These are phyloP conservation scores for Centroberyx gerrardi DNA, from an alignment of 2,797 vertebrate species.

Conservation along the genomic window DNA sequence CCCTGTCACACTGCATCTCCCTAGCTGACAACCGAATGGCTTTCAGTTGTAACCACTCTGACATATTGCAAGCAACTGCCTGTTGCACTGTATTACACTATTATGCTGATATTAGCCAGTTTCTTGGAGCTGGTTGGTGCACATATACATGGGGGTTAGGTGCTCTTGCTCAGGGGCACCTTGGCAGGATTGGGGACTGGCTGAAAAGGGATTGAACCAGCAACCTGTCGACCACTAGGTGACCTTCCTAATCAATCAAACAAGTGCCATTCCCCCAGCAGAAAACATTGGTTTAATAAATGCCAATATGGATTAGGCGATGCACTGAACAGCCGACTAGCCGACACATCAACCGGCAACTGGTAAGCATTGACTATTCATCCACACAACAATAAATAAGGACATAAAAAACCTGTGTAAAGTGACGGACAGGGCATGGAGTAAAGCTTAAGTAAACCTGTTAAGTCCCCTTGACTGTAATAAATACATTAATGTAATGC, in stretches of 20 bases:
- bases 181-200: slow-evolving; percentile 15
- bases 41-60: slow-evolving; percentile 10
- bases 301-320: slow-evolving; percentile 18
- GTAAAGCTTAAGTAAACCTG: too few relatives aligned
- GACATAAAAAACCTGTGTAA: too few relatives aligned
- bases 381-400: background rate
- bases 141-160: slow-evolving; percentile 11
- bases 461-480: too few relatives aligned
- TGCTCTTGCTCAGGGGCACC: slow-evolving; percentile 29
- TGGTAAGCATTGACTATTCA: background rate
- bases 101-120: background rate
- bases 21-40: slow-evolving; percentile 20
- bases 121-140: background rate
- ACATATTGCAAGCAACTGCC: slow-evolving; percentile 22
- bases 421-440: too few relatives aligned
- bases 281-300: background rate
- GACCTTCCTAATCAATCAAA: slow-evolving; percentile 30
- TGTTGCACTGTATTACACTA: slow-evolving; percentile 16
- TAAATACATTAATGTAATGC: background rate
- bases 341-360: background rate
- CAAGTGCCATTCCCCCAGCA: slow-evolving; percentile 17
- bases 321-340: background rate
- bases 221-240: slow-evolving; percentile 5
- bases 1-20: slow-evolving; percentile 27
- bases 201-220: slow-evolving; percentile 17